Evolutionary conservation across 2,888 invertebrate genomes (phyloP), one percentile per base, ranked within the genome.

Genomic region (Eilema griseolum): DNA sequence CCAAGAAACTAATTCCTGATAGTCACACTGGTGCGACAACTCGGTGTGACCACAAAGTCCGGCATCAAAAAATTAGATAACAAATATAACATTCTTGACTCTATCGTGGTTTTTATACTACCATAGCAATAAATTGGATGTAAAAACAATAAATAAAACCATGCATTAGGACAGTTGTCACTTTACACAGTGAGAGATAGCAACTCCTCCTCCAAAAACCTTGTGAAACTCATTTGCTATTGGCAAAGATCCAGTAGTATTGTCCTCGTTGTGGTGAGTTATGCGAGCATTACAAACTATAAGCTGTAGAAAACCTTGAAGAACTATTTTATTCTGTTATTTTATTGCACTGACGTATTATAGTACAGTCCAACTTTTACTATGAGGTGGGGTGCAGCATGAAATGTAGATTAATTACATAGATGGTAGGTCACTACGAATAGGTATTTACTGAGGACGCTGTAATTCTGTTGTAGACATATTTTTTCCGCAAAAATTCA

Each of bases 191-290:
- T 37, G 11, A 52, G 3, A 64, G 28, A 46, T 31, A 52, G 3
- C 26, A 46, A 61, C 31, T 31, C 14, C 26, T 57, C 60, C 46
- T 66, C 64, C 57, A 63, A 71, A 52, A 57, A 24, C 61, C 62
- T 56, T 60, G 59, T n/a, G 60, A 33, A 20, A 61, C 62, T 59
- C 41, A 67, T 71, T 69, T 68, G 33, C 37, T 24, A 46, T 74
- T 80, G 80, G 80, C 72, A 65, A 8, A 52, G 7, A 14, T 78
- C 81, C 80, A 80, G 64, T 14, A 59, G 41, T 24, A 71, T n/a
- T 68, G 73, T 71, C 78, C 76, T 80, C 73, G 78, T 61, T 56
- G 37, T 62, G 4, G 23, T n/a, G 16, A 67, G 28, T 62, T 24
- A 37, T 52, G 56, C 61, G 33, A 20, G 4, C 46, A 69, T 64